These are phyloP conservation scores for Nysson spinosus DNA, from an alignment of 2,888 invertebrate species.

Conservation along the genomic window DNA sequence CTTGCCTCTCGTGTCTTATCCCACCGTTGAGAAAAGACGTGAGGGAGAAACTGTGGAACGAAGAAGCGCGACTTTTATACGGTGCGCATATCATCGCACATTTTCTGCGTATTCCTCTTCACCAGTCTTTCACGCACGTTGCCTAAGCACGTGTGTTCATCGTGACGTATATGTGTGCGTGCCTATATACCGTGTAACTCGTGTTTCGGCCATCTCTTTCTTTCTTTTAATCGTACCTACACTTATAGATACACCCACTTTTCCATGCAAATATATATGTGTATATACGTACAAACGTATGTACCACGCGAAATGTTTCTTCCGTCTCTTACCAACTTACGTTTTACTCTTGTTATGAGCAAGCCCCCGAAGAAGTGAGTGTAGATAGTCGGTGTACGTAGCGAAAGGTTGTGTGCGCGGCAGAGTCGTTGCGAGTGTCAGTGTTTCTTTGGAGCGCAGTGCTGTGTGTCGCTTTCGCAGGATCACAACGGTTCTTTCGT, in stretches of 20 bases:
- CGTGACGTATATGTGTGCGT: not conserved
- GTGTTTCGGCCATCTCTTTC: too few species aligned
- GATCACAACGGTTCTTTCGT: conserved; percentile 28
- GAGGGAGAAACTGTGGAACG: conserved; percentile 20
- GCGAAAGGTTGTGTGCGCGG: conserved; percentile 8
- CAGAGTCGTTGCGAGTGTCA: conserved; percentile 16
- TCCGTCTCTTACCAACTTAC: conserved; percentile 14
- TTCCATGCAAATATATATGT: not conserved
- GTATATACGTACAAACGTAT: not conserved
- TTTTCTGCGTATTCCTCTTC: conserved; percentile 2
- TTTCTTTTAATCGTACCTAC: not conserved
- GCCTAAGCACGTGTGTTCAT: conserved; percentile 33
- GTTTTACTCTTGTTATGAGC: conserved; percentile 21
- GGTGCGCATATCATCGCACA: not conserved
- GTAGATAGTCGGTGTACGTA: conserved; percentile 29
- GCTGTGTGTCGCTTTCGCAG: conserved; percentile 35
- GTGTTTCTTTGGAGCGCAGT: conserved; percentile 25
- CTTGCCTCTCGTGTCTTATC: conserved; percentile 25
- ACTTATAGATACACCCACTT: not conserved
- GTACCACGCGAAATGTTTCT: conserved; percentile 25
- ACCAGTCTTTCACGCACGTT: conserved; percentile 27
- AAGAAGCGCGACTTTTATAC: not conserved
- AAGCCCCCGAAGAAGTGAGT: conserved; percentile 26
- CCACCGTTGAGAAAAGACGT: conserved; percentile 27
- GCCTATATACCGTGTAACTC: not conserved